Base-by-base conservation (phyloP, 2,888 invertebrate species). In the Panzeria rudis region DNA sequence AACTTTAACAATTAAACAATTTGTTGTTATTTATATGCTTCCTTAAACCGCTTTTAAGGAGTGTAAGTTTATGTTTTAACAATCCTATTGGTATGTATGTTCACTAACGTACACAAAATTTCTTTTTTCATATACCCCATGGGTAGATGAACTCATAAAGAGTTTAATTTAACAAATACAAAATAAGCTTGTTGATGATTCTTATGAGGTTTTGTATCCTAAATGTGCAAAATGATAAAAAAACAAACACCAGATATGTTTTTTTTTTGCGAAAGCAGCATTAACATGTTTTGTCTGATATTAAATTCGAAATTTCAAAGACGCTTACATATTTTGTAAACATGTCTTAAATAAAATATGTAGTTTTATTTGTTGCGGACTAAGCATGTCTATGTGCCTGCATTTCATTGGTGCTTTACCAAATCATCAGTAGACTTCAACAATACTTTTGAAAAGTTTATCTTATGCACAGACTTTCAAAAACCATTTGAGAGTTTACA, bases 121-220 rank as follows among this genome's bases (percentile, higher is more conserved):
- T 6, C 11, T 38, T 38, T 17, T 54, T 23, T 56, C 35, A 23
- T 56, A 54, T 29, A 41, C 23, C 83, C 62, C 83, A 32, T 54
- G 83, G 78, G 79, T 83, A 50, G 56, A 69, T 75, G 79, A 83
- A 83, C 78, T 73, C 64, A 78, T 73, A 78, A 83, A 84, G 50
- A 64, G 62, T 79, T 78, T 83, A 62, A 73, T 69, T 44, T 47
- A 77, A 75, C 59, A 64, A 17, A 66, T 38, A 59, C 25, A n/a
- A 59, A 41, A 64, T 38, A 38, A 29, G 47, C 35, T 47, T 54
- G 29, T 41, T 66, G 64, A 23, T 44, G 52, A 25, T 54, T 75
- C 64, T 52, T 75, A 62, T 50, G 38, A 20, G n/a, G 64, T 56
- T 32, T 35, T 15, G n/a, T 2, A 8, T 68, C 66, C 35, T 56